Conservation (phyloP, 2,888 invertebrate genomes). For the Phaedon cochleariae region DNA sequence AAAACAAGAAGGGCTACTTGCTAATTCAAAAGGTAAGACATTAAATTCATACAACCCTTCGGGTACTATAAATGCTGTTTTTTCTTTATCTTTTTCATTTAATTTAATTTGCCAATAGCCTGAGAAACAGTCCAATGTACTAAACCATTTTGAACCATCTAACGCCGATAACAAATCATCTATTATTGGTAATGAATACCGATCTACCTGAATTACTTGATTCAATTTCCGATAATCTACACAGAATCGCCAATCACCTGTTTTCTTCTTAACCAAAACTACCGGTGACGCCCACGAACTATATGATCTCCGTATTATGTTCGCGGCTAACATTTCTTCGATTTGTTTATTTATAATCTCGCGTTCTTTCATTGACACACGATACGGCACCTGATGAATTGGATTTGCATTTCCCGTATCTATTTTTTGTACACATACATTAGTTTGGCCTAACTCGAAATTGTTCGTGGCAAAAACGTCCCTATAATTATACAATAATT, state of each 20-base stretch:
- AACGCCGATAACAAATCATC: background rate
- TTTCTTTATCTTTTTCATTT: background rate
- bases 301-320: background rate
- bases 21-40: background rate
- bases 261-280: background rate
- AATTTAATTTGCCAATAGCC: background rate
- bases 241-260: background rate
- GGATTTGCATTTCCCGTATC: background rate
- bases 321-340: slow-evolving; percentile 4
- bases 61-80: background rate
- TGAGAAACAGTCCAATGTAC: background rate
- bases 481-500: too few relatives aligned
- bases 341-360: background rate
- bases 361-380: background rate
- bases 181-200: background rate
- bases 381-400: background rate
- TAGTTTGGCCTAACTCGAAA: background rate
- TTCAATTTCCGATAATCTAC: slow-evolving; percentile 3
- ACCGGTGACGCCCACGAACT: background rate
- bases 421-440: background rate
- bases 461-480: background rate
- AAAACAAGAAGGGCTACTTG: slow-evolving; percentile 5
- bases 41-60: background rate
- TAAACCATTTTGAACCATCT: background rate
- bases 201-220: background rate